phyloP scores from a whole-genome alignment of 2,797 vertebrate species.

The Chiloscyllium punctatum region DNA sequence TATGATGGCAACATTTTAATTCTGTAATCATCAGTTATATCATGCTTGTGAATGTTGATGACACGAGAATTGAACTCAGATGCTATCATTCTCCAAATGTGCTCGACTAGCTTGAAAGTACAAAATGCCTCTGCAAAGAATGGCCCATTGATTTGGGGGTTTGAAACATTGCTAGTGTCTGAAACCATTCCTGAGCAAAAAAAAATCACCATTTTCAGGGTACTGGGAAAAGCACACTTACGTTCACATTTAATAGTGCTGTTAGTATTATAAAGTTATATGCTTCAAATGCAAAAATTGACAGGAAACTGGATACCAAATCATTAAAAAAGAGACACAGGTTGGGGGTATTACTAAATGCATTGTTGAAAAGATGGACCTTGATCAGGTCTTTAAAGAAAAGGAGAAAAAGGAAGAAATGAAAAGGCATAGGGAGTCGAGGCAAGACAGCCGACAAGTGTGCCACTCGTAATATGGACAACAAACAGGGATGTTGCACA shows the following conservation, averaged over 20 bases:
- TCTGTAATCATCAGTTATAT: background rate
- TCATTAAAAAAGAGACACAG: background rate
- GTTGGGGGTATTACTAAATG: background rate
- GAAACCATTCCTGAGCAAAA: background rate
- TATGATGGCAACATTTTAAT: background rate
- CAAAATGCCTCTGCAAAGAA: background rate
- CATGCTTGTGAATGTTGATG: background rate
- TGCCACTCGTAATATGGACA: background rate
- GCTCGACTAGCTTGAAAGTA: background rate
- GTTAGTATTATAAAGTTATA: background rate
- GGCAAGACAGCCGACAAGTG: background rate
- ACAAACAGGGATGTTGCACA: background rate
- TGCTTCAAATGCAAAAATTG: background rate
- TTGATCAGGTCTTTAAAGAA: background rate
- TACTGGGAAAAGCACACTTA: background rate
- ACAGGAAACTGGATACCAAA: background rate
- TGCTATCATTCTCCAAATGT: background rate
- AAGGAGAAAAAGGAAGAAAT: background rate
- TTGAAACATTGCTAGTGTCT: background rate
- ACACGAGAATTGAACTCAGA: background rate
- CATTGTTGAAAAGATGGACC: background rate
- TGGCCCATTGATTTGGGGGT: background rate
- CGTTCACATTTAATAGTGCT: background rate
- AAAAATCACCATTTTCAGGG: background rate
- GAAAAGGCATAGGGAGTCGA: background rate